These are phyloP conservation scores for Mastomys coucha DNA, from an alignment of 2,113 vertebrate species.

Conservation along the genomic window DNA sequence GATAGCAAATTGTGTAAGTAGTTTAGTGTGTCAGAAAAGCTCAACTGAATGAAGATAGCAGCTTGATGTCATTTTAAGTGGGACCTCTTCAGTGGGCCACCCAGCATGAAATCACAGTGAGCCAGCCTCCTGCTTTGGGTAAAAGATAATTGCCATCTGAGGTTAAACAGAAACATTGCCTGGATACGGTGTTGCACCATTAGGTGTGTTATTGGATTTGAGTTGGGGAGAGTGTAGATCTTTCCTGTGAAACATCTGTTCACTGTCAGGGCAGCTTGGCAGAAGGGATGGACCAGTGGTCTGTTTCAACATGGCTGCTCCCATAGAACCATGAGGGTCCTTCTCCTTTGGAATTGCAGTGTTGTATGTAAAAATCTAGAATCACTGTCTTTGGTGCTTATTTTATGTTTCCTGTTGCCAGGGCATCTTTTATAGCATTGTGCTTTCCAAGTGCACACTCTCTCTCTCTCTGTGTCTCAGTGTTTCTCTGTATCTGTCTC, in stretches of 20 bases:
- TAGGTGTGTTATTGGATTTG: slow-evolving; percentile 71
- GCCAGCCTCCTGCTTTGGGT: slow-evolving; percentile 51
- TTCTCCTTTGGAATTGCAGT: neutral
- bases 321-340: neutral
- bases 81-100: slow-evolving; percentile 64
- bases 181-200: slow-evolving; percentile 68
- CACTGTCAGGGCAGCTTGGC: slow-evolving; percentile 51
- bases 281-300: slow-evolving; percentile 50
- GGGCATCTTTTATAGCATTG: neutral
- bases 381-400: neutral
- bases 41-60: slow-evolving; percentile 36
- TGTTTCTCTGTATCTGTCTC: neutral
- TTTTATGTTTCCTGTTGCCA: neutral
- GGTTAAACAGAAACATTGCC: slow-evolving; percentile 67
- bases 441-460: neutral
- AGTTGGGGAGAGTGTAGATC: slow-evolving; percentile 60
- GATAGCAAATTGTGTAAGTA: slow-evolving; percentile 5
- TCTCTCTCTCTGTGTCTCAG: neutral
- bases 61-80: slow-evolving; percentile 67
- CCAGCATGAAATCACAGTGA: slow-evolving; percentile 70
- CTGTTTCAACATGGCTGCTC: slow-evolving; percentile 60
- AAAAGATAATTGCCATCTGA: slow-evolving; percentile 69
- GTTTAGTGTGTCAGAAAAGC: slow-evolving; percentile 62
- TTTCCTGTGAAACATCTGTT: slow-evolving; percentile 63
- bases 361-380: slow-evolving; percentile 39